These are phyloP conservation scores for Anolis apletophallus DNA, from an alignment of 2,797 vertebrate species.

Conservation along the genomic window DNA sequence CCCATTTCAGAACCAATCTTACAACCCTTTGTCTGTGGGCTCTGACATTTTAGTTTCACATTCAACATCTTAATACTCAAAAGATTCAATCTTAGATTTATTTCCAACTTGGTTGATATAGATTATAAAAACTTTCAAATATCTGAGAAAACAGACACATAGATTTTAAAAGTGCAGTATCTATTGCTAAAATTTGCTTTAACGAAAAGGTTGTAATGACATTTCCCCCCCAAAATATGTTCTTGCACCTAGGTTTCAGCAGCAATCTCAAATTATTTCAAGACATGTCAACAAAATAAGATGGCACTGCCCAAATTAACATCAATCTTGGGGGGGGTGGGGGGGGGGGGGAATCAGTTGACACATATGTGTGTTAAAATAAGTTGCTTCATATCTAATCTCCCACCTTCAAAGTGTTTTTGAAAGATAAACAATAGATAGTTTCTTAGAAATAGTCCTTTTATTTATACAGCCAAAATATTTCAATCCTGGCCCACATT, in stretches of 20 bases:
- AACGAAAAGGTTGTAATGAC: conserved; percentile 20
- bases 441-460: not conserved
- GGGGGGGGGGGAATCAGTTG: too few relatives aligned
- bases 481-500: too few relatives aligned
- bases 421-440: not conserved
- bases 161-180: not conserved
- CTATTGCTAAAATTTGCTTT: not conserved
- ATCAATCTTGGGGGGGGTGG: not conserved
- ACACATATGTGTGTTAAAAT: too few relatives aligned
- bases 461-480: not conserved
- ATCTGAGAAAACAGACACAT: not conserved
- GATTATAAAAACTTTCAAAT: not conserved
- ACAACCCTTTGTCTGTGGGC: not conserved
- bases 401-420: not conserved
- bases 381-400: not conserved
- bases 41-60: not conserved
- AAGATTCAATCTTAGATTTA: not conserved
- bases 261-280: conserved; percentile 18
- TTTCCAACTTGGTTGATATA: not conserved
- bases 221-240: not conserved
- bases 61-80: too few relatives aligned
- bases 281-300: not conserved
- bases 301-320: not conserved
- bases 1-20: not conserved
- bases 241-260: not conserved